Conservation (phyloP, 1,140 invertebrate genomes). For the Chionoecetes opilio region DNA sequence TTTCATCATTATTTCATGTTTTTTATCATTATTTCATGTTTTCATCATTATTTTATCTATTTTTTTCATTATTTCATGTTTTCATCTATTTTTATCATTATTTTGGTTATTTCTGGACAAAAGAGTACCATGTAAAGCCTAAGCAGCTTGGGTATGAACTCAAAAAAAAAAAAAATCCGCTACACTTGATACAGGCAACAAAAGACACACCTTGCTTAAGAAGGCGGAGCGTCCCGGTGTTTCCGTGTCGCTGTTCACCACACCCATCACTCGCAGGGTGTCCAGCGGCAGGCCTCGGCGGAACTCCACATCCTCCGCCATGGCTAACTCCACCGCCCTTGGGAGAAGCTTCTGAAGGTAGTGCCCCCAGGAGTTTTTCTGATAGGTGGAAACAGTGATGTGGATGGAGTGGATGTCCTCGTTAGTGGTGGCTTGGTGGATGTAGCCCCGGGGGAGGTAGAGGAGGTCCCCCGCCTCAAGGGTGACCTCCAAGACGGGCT, state of each 20-base stretch:
- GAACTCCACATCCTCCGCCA: constrained; percentile 89
- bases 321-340: constrained; percentile 89
- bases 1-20: too few species aligned
- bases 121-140: too few species aligned
- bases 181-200: background rate
- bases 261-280: constrained; percentile 90
- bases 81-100: too few species aligned
- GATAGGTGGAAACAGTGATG: constrained; percentile 95
- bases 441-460: constrained; percentile 95
- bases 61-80: too few species aligned
- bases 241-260: constrained; percentile 86
- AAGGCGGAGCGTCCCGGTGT: constrained; percentile 85
- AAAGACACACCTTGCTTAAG: constrained; percentile 83
- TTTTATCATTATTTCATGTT: too few species aligned
- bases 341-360: constrained; percentile 93
- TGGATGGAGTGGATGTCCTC: constrained; percentile 93
- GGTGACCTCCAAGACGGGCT: constrained; percentile 92
- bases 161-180: too few species aligned
- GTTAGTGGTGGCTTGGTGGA: constrained; percentile 94
- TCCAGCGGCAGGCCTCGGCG: constrained; percentile 92
- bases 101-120: too few species aligned
- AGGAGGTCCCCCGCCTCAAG: constrained; percentile 95
- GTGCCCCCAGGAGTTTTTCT: constrained; percentile 95
- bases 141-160: too few species aligned
- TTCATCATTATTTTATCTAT: too few species aligned